Evolutionary conservation across 1,140 invertebrate species (phyloP), one percentile per base, ranked within the genome.

Genomic region (Papilio polytes): DNA sequence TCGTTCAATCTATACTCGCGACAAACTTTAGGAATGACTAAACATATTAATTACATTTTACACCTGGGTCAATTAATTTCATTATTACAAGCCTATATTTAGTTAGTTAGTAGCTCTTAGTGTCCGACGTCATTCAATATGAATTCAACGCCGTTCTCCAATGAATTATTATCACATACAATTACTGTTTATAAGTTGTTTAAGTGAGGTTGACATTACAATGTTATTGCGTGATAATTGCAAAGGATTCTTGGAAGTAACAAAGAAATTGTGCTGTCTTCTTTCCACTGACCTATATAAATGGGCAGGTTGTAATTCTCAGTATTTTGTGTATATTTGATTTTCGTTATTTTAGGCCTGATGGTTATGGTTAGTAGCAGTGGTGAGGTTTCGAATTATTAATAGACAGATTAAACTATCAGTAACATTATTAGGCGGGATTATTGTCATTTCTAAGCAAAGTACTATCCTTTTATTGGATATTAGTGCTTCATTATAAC

Each of bases 21-120:
- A 88, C 85, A 84, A 80, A 85, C 72, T 77, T 77, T 66, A 82
- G 77, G 73, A 81, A 82, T 81, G 74, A 78, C 41, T 41, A 59
- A 81, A 74, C 84, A 86, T 87, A 85, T 87, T 90, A 90, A 91
- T 92, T 90, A 87, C 83, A 81, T 81, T 80, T 84, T 87, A 90
- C 90, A 92, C 86, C 87, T 91, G 89, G 89, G 80, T 66, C 84
- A 85, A 90, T 91, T 88, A 90, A 90, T 88, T 85, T 85, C 63
- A 82, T 79, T 59, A 77, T 26, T 82, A 80, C 79, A 82, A 80
- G 74, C 66, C 76, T 83, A 81, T 78, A 74, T 63, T 78, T 80
- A 80, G n/a, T n/a, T n/a, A n/a, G n/a, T n/a, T n/a, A n/a, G n/a
- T n/a, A n/a, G 77, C 77, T 81, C 59, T n/a, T 10, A 13, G 31